A percentile compares a stretch with the other conserved stretches of the same genome.
Evolutionary conservation across 2,113 vertebrate genomes (phyloP).

Genomic region (Gymnobelideus leadbeateri): DNA sequence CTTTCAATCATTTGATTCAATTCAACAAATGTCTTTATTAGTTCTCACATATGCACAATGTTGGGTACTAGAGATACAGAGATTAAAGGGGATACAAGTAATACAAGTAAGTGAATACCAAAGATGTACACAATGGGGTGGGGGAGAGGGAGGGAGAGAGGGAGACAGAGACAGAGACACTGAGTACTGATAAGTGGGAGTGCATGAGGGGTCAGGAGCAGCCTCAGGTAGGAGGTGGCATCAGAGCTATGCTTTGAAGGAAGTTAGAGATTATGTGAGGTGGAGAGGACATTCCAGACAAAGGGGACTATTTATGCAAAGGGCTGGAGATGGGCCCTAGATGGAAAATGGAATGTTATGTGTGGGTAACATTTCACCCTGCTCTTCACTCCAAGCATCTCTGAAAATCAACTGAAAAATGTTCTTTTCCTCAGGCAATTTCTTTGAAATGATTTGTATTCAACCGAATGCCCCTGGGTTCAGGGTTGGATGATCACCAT

Average conservation of each 20-base stretch:
- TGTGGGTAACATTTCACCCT: not conserved
- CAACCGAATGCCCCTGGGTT: conserved; percentile 8
- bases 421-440: conserved; percentile 2
- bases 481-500: not conserved
- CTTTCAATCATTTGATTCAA: not conserved
- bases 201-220: not conserved
- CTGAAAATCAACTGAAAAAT: not conserved
- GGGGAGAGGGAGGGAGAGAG: no score
- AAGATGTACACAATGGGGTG: not conserved
- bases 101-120: not conserved
- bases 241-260: not conserved
- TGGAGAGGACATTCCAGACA: not conserved
- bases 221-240: not conserved
- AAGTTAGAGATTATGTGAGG: not conserved
- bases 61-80: not conserved
- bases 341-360: not conserved
- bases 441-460: not conserved
- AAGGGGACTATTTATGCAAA: not conserved
- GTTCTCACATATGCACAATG: no score
- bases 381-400: not conserved
- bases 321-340: not conserved
- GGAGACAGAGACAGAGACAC: no score
- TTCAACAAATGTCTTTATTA: no score
- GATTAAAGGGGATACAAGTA: not conserved
- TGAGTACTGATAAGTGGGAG: not conserved